Percentiles rank a stretch among this genome's conserved stretches.
Conservation (phyloP, 2,113 vertebrate genomes). For the Rhinopithecus roxellana region DNA sequence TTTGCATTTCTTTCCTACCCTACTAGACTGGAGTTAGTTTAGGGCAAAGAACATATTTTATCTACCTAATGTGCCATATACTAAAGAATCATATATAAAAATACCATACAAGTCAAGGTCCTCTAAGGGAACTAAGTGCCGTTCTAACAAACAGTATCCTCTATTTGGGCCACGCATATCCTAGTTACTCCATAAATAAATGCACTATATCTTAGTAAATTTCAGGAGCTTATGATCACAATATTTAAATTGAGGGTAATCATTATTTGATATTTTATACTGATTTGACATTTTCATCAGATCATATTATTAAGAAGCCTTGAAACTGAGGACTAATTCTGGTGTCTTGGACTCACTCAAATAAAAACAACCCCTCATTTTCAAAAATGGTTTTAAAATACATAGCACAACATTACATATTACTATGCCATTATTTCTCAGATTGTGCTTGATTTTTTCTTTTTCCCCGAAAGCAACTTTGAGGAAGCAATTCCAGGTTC, state of each 20-base stretch:
- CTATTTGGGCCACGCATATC: neutral
- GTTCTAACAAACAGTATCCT: neutral
- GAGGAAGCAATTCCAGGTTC: neutral
- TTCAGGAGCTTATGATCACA: neutral
- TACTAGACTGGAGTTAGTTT: neutral
- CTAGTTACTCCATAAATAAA: neutral
- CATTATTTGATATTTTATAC: neutral
- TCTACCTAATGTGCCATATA: neutral
- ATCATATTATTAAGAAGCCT: conserved; percentile 33
- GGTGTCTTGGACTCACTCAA: neutral
- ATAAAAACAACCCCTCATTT: neutral
- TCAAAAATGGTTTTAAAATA: conserved; percentile 7
- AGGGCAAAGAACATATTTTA: neutral
- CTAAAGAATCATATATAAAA: neutral
- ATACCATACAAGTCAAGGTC: neutral
- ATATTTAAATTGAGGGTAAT: neutral
- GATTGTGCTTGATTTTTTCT: neutral
- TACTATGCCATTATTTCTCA: conserved; percentile 29
- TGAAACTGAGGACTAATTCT: neutral
- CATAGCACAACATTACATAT: neutral
- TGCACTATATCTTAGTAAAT: neutral
- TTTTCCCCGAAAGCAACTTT: neutral
- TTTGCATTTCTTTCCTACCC: neutral
- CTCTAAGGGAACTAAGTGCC: neutral
- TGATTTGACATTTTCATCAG: neutral